Evolutionary conservation across 1,140 invertebrate genomes (phyloP).

Genomic region (Ctenoplectra terminalis): DNA sequence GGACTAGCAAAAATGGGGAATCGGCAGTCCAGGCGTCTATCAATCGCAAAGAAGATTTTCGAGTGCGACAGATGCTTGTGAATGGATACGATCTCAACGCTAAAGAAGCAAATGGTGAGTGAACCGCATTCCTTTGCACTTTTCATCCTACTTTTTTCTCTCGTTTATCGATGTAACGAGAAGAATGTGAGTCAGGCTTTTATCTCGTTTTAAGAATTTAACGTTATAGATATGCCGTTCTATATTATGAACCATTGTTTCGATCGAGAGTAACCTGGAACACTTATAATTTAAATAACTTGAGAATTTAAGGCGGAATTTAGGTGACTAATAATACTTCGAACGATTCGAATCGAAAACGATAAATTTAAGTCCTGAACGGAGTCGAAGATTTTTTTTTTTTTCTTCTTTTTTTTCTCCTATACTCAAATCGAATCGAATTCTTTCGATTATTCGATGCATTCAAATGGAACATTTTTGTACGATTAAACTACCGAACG

Average conservation of each 20-base stretch:
- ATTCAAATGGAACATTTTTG: not conserved
- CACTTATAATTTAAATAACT: too few species aligned
- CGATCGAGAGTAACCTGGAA: too few species aligned
- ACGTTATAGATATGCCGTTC: too few species aligned
- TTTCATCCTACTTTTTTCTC: not conserved
- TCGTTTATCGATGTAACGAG: not conserved
- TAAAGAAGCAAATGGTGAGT: slow-evolving; percentile 70
- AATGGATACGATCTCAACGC: slow-evolving; percentile 68
- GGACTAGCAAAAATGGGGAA: slow-evolving; percentile 75
- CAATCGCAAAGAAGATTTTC: slow-evolving; percentile 71
- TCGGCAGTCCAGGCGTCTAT: slow-evolving; percentile 57
- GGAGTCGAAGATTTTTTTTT: too few species aligned
- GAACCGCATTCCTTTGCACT: not conserved
- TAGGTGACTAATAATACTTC: too few species aligned
- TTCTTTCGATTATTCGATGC: not conserved
- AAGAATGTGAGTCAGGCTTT: not conserved
- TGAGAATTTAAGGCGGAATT: too few species aligned
- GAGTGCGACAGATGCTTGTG: slow-evolving; percentile 65
- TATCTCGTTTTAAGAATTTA: not conserved
- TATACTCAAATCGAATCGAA: not conserved
- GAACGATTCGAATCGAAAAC: too few species aligned
- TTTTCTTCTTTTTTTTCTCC: too few species aligned
- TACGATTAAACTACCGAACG: too few species aligned
- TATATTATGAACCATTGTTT: too few species aligned
- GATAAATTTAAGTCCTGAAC: too few species aligned